phyloP scores from a whole-genome alignment of 2,888 invertebrate genomes.

The Volucella inanis region DNA sequence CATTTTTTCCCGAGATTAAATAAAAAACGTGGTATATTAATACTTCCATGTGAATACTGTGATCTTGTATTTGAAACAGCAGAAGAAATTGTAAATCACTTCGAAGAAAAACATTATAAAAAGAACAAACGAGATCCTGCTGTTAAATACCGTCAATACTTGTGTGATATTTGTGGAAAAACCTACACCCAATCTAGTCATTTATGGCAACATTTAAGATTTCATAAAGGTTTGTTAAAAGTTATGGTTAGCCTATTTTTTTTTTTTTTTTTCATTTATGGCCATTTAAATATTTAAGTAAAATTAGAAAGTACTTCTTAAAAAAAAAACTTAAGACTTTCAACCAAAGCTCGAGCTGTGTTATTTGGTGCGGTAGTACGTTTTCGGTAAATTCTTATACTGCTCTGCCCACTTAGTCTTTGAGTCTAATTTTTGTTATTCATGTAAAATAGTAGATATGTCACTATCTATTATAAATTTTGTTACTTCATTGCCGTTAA shows the following conservation, averaged over 20 bases:
- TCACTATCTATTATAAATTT: no score
- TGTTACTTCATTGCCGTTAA: no score
- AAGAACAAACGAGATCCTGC: conserved; percentile 83
- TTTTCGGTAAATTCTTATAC: no score
- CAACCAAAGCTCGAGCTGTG: no score
- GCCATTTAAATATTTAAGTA: no score
- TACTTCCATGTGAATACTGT: conserved; percentile 82
- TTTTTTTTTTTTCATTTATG: not conserved
- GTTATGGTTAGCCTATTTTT: not conserved
- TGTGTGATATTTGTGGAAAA: conserved; percentile 86
- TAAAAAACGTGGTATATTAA: conserved; percentile 75
- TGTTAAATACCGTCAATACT: conserved; percentile 83
- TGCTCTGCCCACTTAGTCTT: no score
- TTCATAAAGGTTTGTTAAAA: conserved; percentile 85
- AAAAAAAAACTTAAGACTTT: no score
- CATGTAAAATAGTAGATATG: no score
- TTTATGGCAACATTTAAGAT: conserved; percentile 87
- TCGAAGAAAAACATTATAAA: conserved; percentile 85
- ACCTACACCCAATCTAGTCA: conserved; percentile 87
- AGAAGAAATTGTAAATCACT: conserved; percentile 83
- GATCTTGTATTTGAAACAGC: conserved; percentile 79
- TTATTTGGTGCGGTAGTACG: no score
- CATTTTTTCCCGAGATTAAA: conserved; percentile 82
- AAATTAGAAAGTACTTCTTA: no score
- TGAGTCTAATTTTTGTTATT: no score